Evolutionary conservation across 2,113 vertebrate genomes (phyloP), one percentile per base, ranked within the genome.

Genomic region (Plecturocebus donacophilus): DNA sequence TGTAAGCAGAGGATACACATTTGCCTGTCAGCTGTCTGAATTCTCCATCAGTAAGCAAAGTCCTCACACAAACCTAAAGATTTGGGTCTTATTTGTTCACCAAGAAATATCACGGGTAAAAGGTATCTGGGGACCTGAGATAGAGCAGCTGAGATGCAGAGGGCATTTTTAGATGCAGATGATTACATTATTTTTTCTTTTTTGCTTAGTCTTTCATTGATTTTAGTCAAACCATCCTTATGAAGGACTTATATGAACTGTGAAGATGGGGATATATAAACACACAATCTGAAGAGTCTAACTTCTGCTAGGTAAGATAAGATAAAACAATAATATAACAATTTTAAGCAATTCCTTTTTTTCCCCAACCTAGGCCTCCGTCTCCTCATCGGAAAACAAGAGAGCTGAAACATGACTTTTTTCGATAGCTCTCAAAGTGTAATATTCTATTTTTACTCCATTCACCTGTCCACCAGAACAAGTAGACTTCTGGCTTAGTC

Each of bases 381-480:
- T 49, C 54, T 96, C 75, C 95, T 97, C 96, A 96, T 97, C 23
- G 47, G 45, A 64, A 85, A 68, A 66, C 8, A 75, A 82, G 40
- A 75, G 4, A 75, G 54, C 17, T 58, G 19, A 66, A 87, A 85
- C 5, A 42, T 47, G n/a, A 82, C 40, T 66, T 94, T 19, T 94
- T 23, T 21, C 68, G 40, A 13, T 75, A 61, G n/a, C 25, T 84
- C 35, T 86, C 45, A 81, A 35, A 38, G 32, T 56, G 3, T 30
- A 85, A 32, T 52, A 68, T 71, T 71, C 73, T 95, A 17, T 70
- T 94, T 94, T 23, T 35, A 73, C 12, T 68, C 85, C 30, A 58
- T 23, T 83, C n/a, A 45, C 14, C 47, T 87, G 38, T 66, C 75
- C 56, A 82, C 49, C 47, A 82, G n/a, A 91, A 76, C 30, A 54